Conservation (phyloP, 2,888 invertebrate species). For the Beris chalybata region DNA sequence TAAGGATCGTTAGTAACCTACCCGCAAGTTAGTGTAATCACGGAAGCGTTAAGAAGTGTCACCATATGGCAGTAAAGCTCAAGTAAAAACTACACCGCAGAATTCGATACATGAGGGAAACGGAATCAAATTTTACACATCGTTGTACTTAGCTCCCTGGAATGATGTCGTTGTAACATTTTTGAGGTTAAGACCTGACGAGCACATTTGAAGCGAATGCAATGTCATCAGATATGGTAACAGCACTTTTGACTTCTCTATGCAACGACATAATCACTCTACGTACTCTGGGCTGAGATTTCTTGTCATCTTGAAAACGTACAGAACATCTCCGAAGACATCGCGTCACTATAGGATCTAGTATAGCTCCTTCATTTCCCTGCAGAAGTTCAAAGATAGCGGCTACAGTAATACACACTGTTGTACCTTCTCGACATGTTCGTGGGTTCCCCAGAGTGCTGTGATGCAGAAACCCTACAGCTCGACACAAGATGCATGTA, state of each 20-base stretch:
- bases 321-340: too few relatives aligned
- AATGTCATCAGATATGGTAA: slow-evolving; percentile 1
- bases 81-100: slow-evolving; percentile 14
- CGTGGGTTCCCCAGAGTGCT: slow-evolving; percentile 21
- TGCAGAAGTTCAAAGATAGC: slow-evolving; percentile 25
- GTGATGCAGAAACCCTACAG: slow-evolving; percentile 24
- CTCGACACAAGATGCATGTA: slow-evolving; percentile 10
- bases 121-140: slow-evolving; percentile 31
- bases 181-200: slow-evolving; percentile 18
- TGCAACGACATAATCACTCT: slow-evolving; percentile 28
- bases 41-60: slow-evolving; percentile 23
- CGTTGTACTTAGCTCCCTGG: slow-evolving; percentile 21
- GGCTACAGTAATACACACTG: slow-evolving; percentile 1
- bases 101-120: slow-evolving; percentile 20
- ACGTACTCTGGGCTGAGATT: slow-evolving; percentile 5
- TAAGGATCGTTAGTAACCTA: too few relatives aligned
- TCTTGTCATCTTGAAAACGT: slow-evolving; percentile 20
- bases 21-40: background rate
- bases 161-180: slow-evolving; percentile 4
- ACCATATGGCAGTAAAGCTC: slow-evolving; percentile 12
- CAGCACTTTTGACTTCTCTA: slow-evolving; percentile 25
- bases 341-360: slow-evolving; percentile 5
- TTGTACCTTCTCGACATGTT: slow-evolving; percentile 17
- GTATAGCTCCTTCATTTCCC: background rate
- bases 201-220: slow-evolving; percentile 7